A percentile compares a stretch with the other conserved stretches of the same genome.
These are phyloP conservation scores for Hydractinia symbiolongicarpus DNA, from an alignment of 30 jellyfish, hydroid and myxozoan genomes.

Conservation along the genomic window DNA sequence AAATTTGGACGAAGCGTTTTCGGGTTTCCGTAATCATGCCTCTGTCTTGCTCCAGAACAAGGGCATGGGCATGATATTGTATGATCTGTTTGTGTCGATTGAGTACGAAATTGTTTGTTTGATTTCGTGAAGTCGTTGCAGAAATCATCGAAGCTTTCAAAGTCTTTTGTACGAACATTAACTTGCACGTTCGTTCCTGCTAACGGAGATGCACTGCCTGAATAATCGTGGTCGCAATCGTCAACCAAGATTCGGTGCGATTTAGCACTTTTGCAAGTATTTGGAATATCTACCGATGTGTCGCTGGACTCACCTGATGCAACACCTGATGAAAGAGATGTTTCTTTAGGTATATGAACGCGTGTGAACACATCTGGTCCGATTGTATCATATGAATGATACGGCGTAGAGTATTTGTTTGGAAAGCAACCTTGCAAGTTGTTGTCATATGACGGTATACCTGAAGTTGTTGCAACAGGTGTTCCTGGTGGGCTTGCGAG, in stretches of 20 bases:
- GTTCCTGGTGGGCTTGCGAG: constrained; percentile 12
- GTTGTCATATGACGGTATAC: too few species aligned
- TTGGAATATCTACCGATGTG: not conserved
- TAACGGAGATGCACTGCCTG: too few species aligned
- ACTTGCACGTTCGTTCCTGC: not conserved
- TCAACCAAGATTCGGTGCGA: not conserved
- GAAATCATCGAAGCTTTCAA: not conserved
- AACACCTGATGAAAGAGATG: constrained; percentile 8
- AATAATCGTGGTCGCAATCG: too few species aligned
- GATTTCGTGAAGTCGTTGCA: too few species aligned
- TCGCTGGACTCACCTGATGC: constrained; percentile 8
- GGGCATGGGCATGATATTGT: constrained; percentile 14
- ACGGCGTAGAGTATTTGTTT: too few species aligned
- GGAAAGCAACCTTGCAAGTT: too few species aligned
- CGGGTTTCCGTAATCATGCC: not conserved
- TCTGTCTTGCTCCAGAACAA: not conserved
- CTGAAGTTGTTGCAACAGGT: not conserved
- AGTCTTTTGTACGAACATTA: not conserved
- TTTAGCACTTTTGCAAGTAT: not conserved
- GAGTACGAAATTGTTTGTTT: too few species aligned
- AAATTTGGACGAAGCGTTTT: not conserved
- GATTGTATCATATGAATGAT: too few species aligned
- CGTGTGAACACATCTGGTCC: too few species aligned
- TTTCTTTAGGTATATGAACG: not conserved
- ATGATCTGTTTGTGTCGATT: constrained; percentile 1